Percentiles rank a stretch among this genome's conserved stretches.
phyloP scores from a whole-genome alignment of 2,888 invertebrate genomes.

The Calameuta idolon region DNA sequence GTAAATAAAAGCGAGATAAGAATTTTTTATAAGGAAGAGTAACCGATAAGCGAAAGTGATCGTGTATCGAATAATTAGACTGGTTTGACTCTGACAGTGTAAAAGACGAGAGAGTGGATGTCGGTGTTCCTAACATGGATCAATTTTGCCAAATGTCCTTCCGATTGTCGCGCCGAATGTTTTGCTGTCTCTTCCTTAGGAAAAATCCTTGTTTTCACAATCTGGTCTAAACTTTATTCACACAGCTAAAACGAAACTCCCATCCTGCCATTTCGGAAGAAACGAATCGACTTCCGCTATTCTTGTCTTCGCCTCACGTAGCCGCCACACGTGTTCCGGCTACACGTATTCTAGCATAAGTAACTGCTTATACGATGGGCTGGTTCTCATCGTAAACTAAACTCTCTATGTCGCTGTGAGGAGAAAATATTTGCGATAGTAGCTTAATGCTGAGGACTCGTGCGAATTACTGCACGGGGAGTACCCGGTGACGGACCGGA shows the following conservation, averaged over 20 bases:
- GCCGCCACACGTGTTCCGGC: background rate
- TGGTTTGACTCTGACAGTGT: too few relatives aligned
- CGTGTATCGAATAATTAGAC: too few relatives aligned
- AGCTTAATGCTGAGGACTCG: background rate
- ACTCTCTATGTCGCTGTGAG: background rate
- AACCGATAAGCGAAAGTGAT: background rate
- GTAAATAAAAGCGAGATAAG: background rate
- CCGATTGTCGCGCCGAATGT: too few relatives aligned
- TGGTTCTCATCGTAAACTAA: background rate
- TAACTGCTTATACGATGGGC: background rate
- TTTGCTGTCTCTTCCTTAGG: background rate
- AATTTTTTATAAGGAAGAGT: background rate
- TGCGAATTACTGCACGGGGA: conserved; percentile 16
- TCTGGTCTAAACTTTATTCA: background rate
- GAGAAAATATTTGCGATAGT: background rate
- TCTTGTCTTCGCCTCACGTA: background rate
- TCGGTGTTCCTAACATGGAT: too few relatives aligned
- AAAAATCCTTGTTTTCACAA: background rate
- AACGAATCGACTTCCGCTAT: background rate
- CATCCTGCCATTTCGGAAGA: background rate
- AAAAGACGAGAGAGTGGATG: too few relatives aligned
- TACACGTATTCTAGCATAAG: background rate
- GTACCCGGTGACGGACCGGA: background rate
- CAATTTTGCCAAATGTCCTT: too few relatives aligned
- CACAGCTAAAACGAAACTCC: background rate